Evolutionary conservation across 2,888 invertebrate species (phyloP).

Genomic region (Eulithis testata): DNA sequence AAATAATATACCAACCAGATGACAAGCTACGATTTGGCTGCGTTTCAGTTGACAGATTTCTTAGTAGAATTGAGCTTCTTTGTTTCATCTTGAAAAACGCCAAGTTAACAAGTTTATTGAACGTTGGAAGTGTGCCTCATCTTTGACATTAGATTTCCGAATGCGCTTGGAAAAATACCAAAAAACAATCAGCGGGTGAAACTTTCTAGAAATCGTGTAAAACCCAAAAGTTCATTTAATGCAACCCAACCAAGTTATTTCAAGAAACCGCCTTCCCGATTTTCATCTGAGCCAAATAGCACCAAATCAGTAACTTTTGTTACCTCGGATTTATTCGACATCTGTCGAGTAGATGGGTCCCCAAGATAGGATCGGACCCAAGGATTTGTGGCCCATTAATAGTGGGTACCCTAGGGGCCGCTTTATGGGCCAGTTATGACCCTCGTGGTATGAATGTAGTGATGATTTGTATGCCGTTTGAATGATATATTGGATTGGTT

Average conservation of each 20-base stretch:
- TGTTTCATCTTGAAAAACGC: too few species aligned
- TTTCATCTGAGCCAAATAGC: constrained; percentile 29
- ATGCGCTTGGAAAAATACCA: neutral
- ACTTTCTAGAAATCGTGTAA: neutral
- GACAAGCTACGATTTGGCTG: too few species aligned
- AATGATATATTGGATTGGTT: constrained; percentile 36
- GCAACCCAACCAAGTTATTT: constrained; percentile 24
- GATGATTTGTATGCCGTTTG: constrained; percentile 39
- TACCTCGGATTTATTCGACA: constrained; percentile 35
- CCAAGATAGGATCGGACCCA: constrained; percentile 37
- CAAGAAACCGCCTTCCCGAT: constrained; percentile 21
- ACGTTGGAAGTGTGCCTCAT: too few species aligned
- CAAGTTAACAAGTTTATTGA: too few species aligned
- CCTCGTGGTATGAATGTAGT: constrained; percentile 38
- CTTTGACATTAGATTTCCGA: too few species aligned
- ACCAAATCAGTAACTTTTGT: constrained; percentile 33
- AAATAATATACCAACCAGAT: too few species aligned
- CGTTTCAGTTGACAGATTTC: too few species aligned
- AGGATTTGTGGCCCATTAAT: constrained; percentile 47
- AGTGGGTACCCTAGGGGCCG: constrained; percentile 30
- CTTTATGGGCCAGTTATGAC: constrained; percentile 42
- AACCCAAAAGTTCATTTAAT: constrained; percentile 8
- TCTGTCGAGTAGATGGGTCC: constrained; percentile 38
- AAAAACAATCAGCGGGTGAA: neutral
- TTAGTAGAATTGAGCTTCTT: too few species aligned